phyloP scores from a whole-genome alignment of 2,888 invertebrate species.

The Plutella xylostella region DNA sequence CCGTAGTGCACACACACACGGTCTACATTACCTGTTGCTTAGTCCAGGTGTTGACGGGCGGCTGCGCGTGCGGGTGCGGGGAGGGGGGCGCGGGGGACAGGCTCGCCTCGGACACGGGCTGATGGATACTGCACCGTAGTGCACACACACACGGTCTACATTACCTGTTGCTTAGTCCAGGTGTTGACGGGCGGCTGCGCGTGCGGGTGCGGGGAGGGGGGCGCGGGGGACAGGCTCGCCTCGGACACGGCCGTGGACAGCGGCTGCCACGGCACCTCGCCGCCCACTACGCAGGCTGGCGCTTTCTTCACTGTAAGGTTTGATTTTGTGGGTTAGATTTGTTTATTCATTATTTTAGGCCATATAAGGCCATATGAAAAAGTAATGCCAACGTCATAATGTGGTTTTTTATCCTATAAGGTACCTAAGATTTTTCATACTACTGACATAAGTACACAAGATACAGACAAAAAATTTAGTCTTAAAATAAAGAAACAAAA shows the following conservation, averaged over 20 bases:
- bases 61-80: slow-evolving; percentile 47
- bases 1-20: too few species aligned
- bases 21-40: slow-evolving; percentile 80
- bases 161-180: slow-evolving; percentile 79
- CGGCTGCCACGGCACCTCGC: slow-evolving; percentile 70
- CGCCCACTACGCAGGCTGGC: slow-evolving; percentile 66
- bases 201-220: slow-evolving; percentile 56
- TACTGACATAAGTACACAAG: too few species aligned
- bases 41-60: slow-evolving; percentile 71
- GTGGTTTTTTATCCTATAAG: too few species aligned
- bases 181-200: slow-evolving; percentile 51
- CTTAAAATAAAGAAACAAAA: too few species aligned
- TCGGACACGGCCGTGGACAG: slow-evolving; percentile 58
- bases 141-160: too few species aligned
- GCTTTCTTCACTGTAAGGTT: slow-evolving; percentile 59
- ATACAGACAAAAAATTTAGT: too few species aligned
- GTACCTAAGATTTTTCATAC: too few species aligned
- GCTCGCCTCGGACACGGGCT: slow-evolving; percentile 55
- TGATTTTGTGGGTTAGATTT: too few species aligned
- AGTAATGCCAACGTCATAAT: too few species aligned
- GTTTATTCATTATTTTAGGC: too few species aligned
- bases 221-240: slow-evolving; percentile 45
- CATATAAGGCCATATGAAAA: too few species aligned
- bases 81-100: slow-evolving; percentile 49
- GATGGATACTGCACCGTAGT: too few species aligned